These are phyloP conservation scores for Trichogramma dendrolimi DNA, from an alignment of 2,888 invertebrate genomes.

Conservation along the genomic window DNA sequence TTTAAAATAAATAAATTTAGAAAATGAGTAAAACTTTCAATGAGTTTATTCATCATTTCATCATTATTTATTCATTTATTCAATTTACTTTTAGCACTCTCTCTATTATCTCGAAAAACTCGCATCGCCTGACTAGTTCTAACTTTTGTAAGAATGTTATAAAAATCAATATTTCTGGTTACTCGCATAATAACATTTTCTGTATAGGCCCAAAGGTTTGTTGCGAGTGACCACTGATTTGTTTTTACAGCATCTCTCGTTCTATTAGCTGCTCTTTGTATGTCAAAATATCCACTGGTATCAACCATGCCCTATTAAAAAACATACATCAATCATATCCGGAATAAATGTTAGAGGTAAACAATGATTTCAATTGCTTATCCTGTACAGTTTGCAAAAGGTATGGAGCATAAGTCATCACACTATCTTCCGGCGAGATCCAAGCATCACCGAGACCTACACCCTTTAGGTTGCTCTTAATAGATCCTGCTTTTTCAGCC, in stretches of 20 bases:
- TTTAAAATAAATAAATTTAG: neutral
- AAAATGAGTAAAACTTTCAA: neutral
- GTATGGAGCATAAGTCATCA: conserved; percentile 77
- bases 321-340: neutral
- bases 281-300: conserved; percentile 59
- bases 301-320: conserved; percentile 63
- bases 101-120: neutral
- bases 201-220: conserved; percentile 62
- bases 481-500: conserved; percentile 62
- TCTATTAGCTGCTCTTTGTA: conserved; percentile 58
- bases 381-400: conserved; percentile 63
- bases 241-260: conserved; percentile 59
- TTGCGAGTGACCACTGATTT: conserved; percentile 61
- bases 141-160: conserved; percentile 67
- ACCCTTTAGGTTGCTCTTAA: conserved; percentile 70
- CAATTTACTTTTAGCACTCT: neutral
- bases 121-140: neutral
- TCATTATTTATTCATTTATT: neutral
- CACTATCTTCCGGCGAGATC: conserved; percentile 83
- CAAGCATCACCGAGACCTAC: conserved; percentile 84
- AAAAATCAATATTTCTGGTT: conserved; percentile 73
- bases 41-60: neutral
- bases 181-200: conserved; percentile 61
- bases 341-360: neutral
- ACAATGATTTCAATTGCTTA: neutral